Conservation (phyloP, 2,113 vertebrate genomes). For the Corvus cornix region DNA sequence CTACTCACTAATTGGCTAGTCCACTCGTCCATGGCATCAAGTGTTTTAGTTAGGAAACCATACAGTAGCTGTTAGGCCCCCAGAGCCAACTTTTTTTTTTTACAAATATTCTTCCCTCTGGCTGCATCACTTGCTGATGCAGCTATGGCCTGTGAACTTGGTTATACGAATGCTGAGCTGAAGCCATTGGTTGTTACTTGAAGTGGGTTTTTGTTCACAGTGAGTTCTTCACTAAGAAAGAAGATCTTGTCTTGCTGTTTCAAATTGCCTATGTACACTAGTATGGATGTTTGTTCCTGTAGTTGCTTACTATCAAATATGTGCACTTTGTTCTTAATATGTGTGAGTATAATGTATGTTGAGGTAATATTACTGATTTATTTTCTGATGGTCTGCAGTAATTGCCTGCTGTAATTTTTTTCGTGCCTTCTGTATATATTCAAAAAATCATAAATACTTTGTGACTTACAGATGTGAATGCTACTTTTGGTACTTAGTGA, state of each 20-base stretch:
- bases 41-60: not conserved
- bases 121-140: not conserved
- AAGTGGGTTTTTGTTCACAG: not conserved
- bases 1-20: not conserved
- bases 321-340: not conserved
- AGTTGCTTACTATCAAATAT: not conserved
- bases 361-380: not conserved
- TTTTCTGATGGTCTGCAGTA: not conserved
- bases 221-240: not conserved
- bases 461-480: not conserved
- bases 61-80: not conserved
- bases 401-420: not conserved
- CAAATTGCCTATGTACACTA: not conserved
- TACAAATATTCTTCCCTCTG: not conserved
- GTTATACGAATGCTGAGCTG: not conserved
- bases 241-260: not conserved
- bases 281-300: not conserved
- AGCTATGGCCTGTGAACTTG: not conserved
- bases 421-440: not conserved
- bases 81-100: not conserved
- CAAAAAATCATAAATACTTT: not conserved
- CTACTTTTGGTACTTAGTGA: not conserved
- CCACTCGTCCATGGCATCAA: not conserved
- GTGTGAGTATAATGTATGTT: not conserved
- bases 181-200: not conserved